Evolutionary conservation across 2,113 vertebrate genomes (phyloP), one percentile per base, ranked within the genome.

Genomic region (Proteles cristata): DNA sequence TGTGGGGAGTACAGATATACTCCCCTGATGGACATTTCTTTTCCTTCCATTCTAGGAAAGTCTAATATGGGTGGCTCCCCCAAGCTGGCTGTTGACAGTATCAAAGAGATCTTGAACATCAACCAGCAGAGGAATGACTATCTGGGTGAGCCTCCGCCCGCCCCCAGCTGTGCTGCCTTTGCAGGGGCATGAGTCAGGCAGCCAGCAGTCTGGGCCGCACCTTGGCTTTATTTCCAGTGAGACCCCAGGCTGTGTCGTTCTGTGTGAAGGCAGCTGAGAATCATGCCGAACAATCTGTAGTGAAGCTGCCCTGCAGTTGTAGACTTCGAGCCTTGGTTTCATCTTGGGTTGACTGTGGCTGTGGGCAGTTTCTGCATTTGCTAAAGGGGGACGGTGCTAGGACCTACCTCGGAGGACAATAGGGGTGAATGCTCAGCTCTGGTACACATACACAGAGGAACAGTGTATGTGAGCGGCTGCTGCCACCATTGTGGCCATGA

Each of bases 1-100:
- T 53, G 26, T 28, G 50, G 39, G 43, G 58, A 55, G 35, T 50
- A 9, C 17, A 26, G 39, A 48, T 0, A 1, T 0, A 7, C 19
- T 19, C 39, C 17, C 3, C 17, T 25, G 53, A 35, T 1, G 6
- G 65, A 48, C 10, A 16, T 5, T 58, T 63, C 61, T 73, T 65
- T 79, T 19, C 23, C 17, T 1, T 97, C 91, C 43, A 1, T 93
- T 85, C 74, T 73, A 99, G 99, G 99, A 15, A 98, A 98, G 94
- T 99, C 99, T 85, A 99, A 99, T 81, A 98, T 98, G 88, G 99
- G 99, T 5, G 88, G 14, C 2, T 97, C 97, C 16, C 99, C 99
- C 88, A 94, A 94, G 85, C 11, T 0, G 14, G 98, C 98, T 1
- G 87, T 99, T 25, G 21, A 11, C 7, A 63, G 12, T 6, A 99